Evolutionary conservation across 2,888 invertebrate species (phyloP).

Genomic region (Caenorhabditis sp.): DNA sequence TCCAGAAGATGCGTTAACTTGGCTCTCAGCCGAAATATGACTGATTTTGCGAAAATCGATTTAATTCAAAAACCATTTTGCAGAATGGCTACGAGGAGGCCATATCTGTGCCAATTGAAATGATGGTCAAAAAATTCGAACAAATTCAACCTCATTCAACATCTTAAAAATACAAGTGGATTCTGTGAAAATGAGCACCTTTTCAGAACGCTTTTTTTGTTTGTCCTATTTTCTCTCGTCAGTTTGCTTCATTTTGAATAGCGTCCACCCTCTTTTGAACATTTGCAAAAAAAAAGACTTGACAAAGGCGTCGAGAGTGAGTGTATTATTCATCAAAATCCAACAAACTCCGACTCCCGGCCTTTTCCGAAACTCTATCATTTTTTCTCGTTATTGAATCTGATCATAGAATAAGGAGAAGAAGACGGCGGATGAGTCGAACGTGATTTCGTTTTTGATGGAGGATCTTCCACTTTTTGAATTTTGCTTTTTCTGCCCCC

Average conservation of each 20-base stretch:
- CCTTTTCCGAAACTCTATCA: neutral
- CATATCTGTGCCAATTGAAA: no score
- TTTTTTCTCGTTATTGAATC: constrained; percentile 24
- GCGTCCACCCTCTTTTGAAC: constrained; percentile 10
- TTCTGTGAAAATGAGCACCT: constrained; percentile 5
- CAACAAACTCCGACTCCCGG: constrained; percentile 8
- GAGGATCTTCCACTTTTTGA: neutral
- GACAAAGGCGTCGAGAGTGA: constrained; percentile 30
- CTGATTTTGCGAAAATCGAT: no score
- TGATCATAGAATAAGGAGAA: constrained; percentile 25
- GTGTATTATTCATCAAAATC: constrained; percentile 30
- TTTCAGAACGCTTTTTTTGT: neutral
- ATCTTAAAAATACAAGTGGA: constrained; percentile 2
- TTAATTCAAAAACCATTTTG: no score
- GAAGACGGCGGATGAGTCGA: neutral
- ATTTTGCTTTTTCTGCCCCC: neutral
- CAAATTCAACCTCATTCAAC: no score
- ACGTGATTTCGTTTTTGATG: neutral
- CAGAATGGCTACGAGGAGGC: no score
- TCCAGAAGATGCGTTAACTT: no score
- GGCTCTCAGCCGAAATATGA: no score
- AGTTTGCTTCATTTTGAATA: neutral
- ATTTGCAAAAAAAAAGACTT: constrained; percentile 6
- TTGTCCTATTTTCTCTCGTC: neutral
- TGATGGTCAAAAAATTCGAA: no score